Percentiles rank a stretch among this genome's conserved stretches.
phyloP scores from a whole-genome alignment of 2,113 vertebrate species.

The Tricholaema leucomelas region DNA sequence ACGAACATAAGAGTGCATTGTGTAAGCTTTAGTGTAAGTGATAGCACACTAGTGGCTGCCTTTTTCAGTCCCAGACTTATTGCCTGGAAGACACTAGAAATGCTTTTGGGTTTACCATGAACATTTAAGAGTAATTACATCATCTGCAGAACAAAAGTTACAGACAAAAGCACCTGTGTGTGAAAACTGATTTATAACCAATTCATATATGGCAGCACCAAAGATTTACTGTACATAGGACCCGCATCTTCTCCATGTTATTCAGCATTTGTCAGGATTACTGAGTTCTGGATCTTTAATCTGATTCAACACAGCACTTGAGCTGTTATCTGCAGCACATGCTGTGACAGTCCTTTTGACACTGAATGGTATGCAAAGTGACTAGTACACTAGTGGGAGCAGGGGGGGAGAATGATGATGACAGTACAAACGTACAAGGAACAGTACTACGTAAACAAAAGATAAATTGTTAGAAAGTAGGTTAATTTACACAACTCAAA shows the following conservation, averaged over 20 bases:
- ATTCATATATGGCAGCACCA: not conserved
- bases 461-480: slow-evolving; percentile 49
- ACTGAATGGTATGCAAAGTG: not conserved
- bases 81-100: not conserved
- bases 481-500: slow-evolving; percentile 49
- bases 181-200: not conserved
- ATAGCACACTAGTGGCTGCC: not conserved
- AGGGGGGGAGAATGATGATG: not conserved
- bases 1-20: too few species aligned
- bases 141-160: not conserved
- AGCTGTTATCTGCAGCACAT: not conserved
- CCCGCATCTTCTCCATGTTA: not conserved
- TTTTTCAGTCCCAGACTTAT: not conserved
- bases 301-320: not conserved
- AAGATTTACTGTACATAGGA: not conserved
- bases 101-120: not conserved
- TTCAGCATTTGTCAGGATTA: not conserved
- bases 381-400: not conserved
- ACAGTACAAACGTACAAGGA: slow-evolving; percentile 29
- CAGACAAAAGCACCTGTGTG: not conserved
- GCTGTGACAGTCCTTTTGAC: not conserved
- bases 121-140: not conserved
- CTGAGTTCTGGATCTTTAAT: not conserved
- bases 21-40: too few species aligned
- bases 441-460: slow-evolving; percentile 46